Percentiles rank a stretch among this genome's conserved stretches.
phyloP scores from a whole-genome alignment of 2,888 invertebrate genomes.

The Acholoe squamosa region DNA sequence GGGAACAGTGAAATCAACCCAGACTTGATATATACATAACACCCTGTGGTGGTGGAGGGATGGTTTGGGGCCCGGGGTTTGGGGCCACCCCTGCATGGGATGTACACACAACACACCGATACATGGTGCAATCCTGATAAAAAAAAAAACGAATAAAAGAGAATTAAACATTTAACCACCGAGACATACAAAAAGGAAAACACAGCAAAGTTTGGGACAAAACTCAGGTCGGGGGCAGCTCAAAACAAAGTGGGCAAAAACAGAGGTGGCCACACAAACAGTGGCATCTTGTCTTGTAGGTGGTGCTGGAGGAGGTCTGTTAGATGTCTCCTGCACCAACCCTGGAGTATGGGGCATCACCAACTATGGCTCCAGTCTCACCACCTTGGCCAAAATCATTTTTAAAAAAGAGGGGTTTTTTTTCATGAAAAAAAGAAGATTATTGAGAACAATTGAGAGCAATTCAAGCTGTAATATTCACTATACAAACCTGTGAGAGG shows the following conservation, averaged over 20 bases:
- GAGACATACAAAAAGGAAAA: no score
- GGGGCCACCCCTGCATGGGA: background rate
- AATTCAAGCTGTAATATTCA: no score
- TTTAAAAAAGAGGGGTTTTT: no score
- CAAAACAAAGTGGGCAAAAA: slow-evolving; percentile 14
- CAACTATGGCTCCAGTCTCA: no score
- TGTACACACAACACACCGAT: slow-evolving; percentile 21
- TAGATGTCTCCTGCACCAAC: no score
- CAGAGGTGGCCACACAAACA: slow-evolving; percentile 28
- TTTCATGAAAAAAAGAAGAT: no score
- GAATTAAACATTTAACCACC: background rate
- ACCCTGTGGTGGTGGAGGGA: background rate
- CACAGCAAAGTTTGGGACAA: background rate
- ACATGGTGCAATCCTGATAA: background rate
- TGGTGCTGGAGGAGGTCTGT: background rate
- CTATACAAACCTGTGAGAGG: no score
- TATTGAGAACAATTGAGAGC: no score
- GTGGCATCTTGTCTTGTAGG: slow-evolving; percentile 22
- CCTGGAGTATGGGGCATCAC: no score
- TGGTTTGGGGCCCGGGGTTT: no score
- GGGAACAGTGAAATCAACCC: no score
- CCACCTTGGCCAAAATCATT: no score
- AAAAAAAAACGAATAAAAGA: background rate
- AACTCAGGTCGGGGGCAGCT: background rate
- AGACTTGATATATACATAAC: background rate